Evolutionary conservation across 2,888 invertebrate genomes (phyloP).

Genomic region (Agonopterix subpropinquella): DNA sequence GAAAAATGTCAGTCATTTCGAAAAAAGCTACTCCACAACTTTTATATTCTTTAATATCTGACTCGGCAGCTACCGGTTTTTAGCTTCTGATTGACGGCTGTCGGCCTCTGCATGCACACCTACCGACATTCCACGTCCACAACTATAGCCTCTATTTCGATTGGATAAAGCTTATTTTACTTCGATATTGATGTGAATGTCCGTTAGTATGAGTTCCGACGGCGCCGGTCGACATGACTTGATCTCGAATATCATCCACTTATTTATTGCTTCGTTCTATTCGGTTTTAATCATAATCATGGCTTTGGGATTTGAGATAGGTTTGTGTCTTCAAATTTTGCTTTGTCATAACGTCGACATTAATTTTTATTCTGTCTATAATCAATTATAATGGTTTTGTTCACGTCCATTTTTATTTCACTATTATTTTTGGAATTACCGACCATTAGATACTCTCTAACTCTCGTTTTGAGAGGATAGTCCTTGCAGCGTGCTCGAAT

Average conservation of each 20-base stretch:
- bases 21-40: conserved; percentile 43
- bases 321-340: not conserved
- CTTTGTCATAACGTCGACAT: not conserved
- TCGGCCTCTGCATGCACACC: conserved; percentile 51
- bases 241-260: conserved; percentile 73
- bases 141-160: conserved; percentile 2
- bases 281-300: conserved; percentile 58
- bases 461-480: too few relatives aligned
- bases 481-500: too few relatives aligned
- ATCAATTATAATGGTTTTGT: too few relatives aligned
- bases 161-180: conserved; percentile 21
- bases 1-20: not conserved
- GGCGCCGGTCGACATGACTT: conserved; percentile 65
- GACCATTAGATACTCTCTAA: too few relatives aligned
- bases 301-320: conserved; percentile 6
- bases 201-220: conserved; percentile 43
- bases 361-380: too few relatives aligned
- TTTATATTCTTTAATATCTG: conserved; percentile 66
- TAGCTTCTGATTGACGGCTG: conserved; percentile 74
- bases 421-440: too few relatives aligned
- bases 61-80: conserved; percentile 68
- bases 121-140: conserved; percentile 36
- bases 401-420: too few relatives aligned
- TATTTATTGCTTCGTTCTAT: conserved; percentile 68
- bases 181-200: conserved; percentile 7